A percentile compares a stretch with the other conserved stretches of the same genome.
These are phyloP conservation scores for Poeciliopsis turneri DNA, from an alignment of 2,797 vertebrate genomes.

Conservation along the genomic window DNA sequence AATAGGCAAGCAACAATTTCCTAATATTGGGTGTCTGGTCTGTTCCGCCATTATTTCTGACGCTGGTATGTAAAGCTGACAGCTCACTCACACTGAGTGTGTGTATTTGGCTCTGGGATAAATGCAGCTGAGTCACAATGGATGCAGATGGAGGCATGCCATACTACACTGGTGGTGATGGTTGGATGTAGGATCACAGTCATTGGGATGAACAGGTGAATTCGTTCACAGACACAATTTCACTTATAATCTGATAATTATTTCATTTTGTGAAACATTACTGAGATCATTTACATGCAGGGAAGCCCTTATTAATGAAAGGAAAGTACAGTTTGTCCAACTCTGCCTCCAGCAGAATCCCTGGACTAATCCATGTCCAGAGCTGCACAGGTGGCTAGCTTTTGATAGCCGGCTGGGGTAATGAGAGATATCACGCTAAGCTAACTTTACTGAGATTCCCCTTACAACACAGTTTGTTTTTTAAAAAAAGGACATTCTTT, in stretches of 20 bases:
- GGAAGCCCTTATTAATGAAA: not conserved
- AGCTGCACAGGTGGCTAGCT: slow-evolving; percentile 1
- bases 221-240: not conserved
- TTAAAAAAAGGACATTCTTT: not conserved
- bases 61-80: not conserved
- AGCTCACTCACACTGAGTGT: not conserved
- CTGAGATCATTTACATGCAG: not conserved
- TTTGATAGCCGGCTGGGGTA: not conserved
- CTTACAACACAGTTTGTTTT: not conserved
- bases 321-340: not conserved
- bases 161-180: not conserved
- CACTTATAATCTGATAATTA: not conserved
- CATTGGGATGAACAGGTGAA: not conserved
- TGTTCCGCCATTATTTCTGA: not conserved
- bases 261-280: not conserved
- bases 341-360: not conserved
- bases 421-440: not conserved
- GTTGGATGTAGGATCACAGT: not conserved
- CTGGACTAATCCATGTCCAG: not conserved
- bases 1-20: not conserved
- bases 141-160: not conserved
- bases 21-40: not conserved
- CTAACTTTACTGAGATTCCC: not conserved
- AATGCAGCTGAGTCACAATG: not conserved
- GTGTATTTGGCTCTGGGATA: not conserved